Percentiles rank a stretch among this genome's conserved stretches.
These are phyloP conservation scores for Chionodraco myersi DNA, from an alignment of 2,113 vertebrate genomes.

Conservation along the genomic window DNA sequence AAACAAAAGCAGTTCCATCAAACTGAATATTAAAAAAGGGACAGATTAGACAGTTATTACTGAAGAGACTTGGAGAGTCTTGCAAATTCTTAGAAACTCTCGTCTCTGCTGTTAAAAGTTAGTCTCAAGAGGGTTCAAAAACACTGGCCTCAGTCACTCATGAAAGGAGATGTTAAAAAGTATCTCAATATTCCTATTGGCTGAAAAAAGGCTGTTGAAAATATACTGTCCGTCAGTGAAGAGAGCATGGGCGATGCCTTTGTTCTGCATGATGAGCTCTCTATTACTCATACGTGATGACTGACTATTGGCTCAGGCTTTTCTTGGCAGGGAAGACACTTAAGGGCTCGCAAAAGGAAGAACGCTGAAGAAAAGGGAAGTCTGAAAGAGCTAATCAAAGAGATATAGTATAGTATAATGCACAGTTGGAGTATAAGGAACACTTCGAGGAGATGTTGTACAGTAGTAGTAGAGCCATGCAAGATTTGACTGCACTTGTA, in stretches of 20 bases:
- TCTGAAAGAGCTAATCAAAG: conserved; percentile 18
- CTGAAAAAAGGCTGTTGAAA: conserved; percentile 31
- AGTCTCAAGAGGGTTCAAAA: neutral
- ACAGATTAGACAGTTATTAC: neutral
- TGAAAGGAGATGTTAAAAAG: conserved; percentile 21
- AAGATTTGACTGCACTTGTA: conserved; percentile 26
- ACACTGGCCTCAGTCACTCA: neutral
- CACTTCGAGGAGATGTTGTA: conserved; percentile 13
- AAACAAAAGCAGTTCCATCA: conserved; percentile 9
- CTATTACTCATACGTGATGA: conserved; percentile 45
- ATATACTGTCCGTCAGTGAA: conserved; percentile 17
- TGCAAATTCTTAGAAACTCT: neutral
- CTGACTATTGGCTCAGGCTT: conserved; percentile 33
- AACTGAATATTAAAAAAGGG: neutral
- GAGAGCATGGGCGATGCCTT: conserved; percentile 19
- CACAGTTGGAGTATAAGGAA: conserved; percentile 10
- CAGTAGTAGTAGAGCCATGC: neutral
- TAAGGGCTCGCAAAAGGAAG: conserved; percentile 28
- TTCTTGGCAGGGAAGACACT: conserved; percentile 42
- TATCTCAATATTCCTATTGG: conserved; percentile 16
- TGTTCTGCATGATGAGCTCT: conserved; percentile 56
- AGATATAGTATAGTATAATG: conserved; percentile 4
- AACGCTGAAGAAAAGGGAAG: neutral
- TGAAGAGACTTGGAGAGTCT: conserved; percentile 1
- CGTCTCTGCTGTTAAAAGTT: neutral